phyloP scores from a whole-genome alignment of 2,888 invertebrate species.

The Drosophila macrospina region DNA sequence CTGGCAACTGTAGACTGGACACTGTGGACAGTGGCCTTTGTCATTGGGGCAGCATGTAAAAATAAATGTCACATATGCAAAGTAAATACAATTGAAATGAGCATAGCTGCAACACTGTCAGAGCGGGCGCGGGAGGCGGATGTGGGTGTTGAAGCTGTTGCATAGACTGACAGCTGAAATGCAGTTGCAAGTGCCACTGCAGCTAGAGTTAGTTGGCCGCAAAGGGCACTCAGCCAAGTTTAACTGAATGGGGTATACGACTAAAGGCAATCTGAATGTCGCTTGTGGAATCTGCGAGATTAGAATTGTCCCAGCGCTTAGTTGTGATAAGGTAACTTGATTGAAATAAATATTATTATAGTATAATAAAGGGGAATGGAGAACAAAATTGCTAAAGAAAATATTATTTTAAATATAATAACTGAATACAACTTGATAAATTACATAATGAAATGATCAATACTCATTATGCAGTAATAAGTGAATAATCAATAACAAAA shows the following conservation, averaged over 20 bases:
- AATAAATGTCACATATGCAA: constrained; percentile 77
- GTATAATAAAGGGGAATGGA: too few relatives aligned
- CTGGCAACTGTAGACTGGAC: constrained; percentile 18
- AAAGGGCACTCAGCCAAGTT: not conserved
- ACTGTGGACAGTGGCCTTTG: constrained; percentile 34
- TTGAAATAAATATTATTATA: too few relatives aligned
- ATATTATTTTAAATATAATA: too few relatives aligned
- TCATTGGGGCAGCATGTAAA: constrained; percentile 53
- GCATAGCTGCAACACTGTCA: constrained; percentile 22
- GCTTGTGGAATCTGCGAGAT: too few relatives aligned
- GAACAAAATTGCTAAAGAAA: too few relatives aligned
- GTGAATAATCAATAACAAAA: too few relatives aligned
- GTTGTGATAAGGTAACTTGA: too few relatives aligned
- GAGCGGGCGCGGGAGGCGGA: not conserved
- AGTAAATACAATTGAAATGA: constrained; percentile 81
- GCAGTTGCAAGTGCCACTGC: constrained; percentile 21
- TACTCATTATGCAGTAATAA: too few relatives aligned
- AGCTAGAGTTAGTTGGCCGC: not conserved
- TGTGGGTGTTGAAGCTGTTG: constrained; percentile 6
- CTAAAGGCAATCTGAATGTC: not conserved
- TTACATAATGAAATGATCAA: too few relatives aligned
- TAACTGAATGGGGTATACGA: too few relatives aligned
- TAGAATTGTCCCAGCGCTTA: too few relatives aligned
- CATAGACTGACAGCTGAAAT: constrained; percentile 33
- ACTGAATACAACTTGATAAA: too few relatives aligned